Evolutionary conservation across 2,888 invertebrate species (phyloP).

Genomic region (Euphydryas editha): DNA sequence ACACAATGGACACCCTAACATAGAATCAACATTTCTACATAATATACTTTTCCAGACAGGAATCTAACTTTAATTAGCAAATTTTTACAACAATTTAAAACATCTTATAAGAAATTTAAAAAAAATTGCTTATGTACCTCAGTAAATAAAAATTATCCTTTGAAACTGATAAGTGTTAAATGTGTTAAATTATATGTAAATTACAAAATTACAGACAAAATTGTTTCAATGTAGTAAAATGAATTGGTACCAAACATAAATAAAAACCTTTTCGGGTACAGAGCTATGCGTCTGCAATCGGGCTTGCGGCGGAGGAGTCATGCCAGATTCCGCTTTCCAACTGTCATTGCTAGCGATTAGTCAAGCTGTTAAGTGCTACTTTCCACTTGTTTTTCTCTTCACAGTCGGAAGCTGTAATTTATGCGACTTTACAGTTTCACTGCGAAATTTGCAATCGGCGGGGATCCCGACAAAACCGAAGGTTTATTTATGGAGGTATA

Average conservation of each 20-base stretch:
- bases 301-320: conserved; percentile 58
- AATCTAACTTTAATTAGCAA: no score
- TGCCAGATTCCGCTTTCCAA: conserved; percentile 48
- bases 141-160: no score
- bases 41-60: no score
- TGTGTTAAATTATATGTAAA: neutral
- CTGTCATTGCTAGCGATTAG: conserved; percentile 80
- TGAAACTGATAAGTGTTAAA: no score
- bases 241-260: conserved; percentile 45
- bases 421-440: conserved; percentile 80
- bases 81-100: no score
- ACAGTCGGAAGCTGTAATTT: conserved; percentile 77
- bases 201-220: conserved; percentile 6
- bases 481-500: conserved; percentile 80
- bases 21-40: no score
- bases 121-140: no score
- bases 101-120: no score
- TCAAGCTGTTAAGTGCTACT: conserved; percentile 81
- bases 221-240: conserved; percentile 18
- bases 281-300: conserved; percentile 40
- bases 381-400: conserved; percentile 79
- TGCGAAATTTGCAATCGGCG: conserved; percentile 80
- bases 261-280: conserved; percentile 19
- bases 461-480: conserved; percentile 79
- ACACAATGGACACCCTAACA: no score